These are phyloP conservation scores for Malacoctenus gilli DNA, from an alignment of 2,797 vertebrate species.

Conservation along the genomic window DNA sequence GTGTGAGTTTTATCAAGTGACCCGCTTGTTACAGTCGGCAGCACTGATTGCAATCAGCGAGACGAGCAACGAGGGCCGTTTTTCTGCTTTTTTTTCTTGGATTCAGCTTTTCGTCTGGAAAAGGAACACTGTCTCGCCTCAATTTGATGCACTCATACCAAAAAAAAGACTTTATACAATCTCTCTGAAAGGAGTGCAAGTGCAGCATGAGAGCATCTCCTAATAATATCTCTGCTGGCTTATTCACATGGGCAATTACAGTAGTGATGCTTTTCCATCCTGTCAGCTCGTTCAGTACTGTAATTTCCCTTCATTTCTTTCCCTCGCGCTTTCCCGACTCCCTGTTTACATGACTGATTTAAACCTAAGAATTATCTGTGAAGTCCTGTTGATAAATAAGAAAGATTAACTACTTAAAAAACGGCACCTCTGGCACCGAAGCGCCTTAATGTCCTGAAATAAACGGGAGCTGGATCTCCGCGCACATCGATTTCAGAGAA, in stretches of 20 bases:
- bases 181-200: conserved; percentile 33
- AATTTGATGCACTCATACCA: neutral
- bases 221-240: conserved; percentile 38
- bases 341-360: conserved; percentile 23
- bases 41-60: conserved; percentile 45
- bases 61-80: conserved; percentile 12
- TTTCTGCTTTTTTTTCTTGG: conserved; percentile 4
- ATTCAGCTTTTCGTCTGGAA: neutral
- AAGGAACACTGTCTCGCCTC: neutral
- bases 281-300: conserved; percentile 18
- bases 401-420: too few relatives aligned
- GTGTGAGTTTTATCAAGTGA: conserved; percentile 30
- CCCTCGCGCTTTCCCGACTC: conserved; percentile 4
- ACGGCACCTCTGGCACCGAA: too few relatives aligned
- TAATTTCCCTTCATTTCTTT: conserved; percentile 2
- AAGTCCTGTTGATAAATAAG: neutral
- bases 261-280: conserved; percentile 29
- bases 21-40: conserved; percentile 18
- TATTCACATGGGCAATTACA: conserved; percentile 23
- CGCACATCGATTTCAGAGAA: too few relatives aligned
- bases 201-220: conserved; percentile 31
- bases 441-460: too few relatives aligned
- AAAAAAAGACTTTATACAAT: too few relatives aligned
- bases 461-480: too few relatives aligned
- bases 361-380: conserved; percentile 8